phyloP scores from a whole-genome alignment of 2,113 vertebrate genomes.

The Anthoscopus minutus region DNA sequence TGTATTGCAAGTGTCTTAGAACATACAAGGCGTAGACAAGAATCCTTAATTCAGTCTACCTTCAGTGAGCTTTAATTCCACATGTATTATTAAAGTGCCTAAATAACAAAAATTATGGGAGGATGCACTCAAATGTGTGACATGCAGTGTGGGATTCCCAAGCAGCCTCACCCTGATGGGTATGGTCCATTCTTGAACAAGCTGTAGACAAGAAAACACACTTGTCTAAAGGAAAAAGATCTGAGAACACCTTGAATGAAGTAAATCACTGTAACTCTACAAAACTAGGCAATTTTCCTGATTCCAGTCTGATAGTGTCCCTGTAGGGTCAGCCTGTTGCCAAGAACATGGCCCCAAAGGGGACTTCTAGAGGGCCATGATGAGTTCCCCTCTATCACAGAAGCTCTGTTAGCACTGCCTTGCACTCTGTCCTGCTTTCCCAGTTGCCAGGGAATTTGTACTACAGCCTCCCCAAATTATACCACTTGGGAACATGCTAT shows the following conservation, averaged over 20 bases:
- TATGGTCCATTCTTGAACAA: neutral
- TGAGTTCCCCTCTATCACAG: neutral
- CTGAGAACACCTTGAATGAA: neutral
- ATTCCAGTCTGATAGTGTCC: neutral
- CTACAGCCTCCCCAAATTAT: neutral
- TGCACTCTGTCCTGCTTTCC: neutral
- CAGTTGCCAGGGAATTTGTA: neutral
- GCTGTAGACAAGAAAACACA: neutral
- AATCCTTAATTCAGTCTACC: neutral
- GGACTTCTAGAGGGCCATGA: neutral
- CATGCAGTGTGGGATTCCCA: neutral
- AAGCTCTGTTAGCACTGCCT: neutral
- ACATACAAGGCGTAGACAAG: neutral
- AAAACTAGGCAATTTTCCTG: neutral
- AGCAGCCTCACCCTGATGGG: neutral
- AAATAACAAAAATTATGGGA: neutral
- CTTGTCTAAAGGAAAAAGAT: neutral
- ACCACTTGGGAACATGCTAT: neutral
- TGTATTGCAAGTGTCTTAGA: neutral
- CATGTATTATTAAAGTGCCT: neutral
- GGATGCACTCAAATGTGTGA: neutral
- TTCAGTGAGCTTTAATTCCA: neutral
- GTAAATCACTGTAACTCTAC: neutral
- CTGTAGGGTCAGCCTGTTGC: neutral
- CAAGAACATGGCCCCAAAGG: neutral